Evolutionary conservation across 1,140 invertebrate genomes (phyloP), one percentile per base, ranked within the genome.

Genomic region (Heliconius melpomene): DNA sequence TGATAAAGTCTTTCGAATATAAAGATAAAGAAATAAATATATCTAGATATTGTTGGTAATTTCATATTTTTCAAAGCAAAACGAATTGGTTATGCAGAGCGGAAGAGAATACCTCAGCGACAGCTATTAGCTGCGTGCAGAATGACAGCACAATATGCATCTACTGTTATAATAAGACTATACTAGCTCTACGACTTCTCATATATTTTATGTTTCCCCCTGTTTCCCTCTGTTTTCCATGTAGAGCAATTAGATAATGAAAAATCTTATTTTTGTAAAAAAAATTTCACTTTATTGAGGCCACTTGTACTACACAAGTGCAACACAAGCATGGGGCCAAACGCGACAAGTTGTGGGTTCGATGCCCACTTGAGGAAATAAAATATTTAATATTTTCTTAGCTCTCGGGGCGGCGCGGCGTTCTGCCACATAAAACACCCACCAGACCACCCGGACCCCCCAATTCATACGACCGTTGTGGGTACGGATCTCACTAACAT

Each of bases 21-120:
- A 52, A 52, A 1, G 50, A 52, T 52, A 52, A 52, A 7, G 16
- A 50, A 18, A 50, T 5, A 50, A 3, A 23, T 8, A 26, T 23
- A 23, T n/a, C 1, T 57, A 26, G 3, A 29, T 66, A 29, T n/a
- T 29, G 26, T 26, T 29, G 26, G 11, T 26, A 23, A 66, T 66
- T 66, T n/a, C 60, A 26, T 26, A 26, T 26, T 26, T 66, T 66
- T 66, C n/a, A 66, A 66, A 66, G 60, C 60, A 66, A 66, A 26
- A 29, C 60, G 60, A 66, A 66, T 66, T 26, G 60, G 60, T 66
- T 66, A 66, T 66, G 60, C 60, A 66, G 60, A 66, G 60, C 60
- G 60, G 60, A 66, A 66, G 60, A 66, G 60, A 66, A 66, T 66
- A 29, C 60, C 60, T 29, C 60, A 5, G 60, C 60, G 60, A 66